Evolutionary conservation across 2,888 invertebrate genomes (phyloP).

Genomic region (Sminthurides aquaticus): DNA sequence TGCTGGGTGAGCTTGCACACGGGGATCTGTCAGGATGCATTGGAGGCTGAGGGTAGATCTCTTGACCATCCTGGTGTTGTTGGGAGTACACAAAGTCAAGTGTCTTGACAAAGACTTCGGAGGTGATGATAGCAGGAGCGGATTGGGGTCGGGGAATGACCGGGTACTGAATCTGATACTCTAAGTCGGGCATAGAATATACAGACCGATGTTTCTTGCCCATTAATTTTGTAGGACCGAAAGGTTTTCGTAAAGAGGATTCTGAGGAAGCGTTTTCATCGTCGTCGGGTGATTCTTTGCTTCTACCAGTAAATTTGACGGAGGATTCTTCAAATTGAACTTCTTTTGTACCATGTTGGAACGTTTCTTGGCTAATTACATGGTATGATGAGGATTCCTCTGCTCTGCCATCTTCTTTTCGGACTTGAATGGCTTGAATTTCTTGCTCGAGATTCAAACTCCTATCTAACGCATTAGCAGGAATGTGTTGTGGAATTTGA

Average conservation of each 20-base stretch:
- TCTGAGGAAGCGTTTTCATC: too few relatives aligned
- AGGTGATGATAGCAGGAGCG: conserved; percentile 42
- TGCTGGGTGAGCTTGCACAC: neutral
- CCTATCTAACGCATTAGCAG: conserved; percentile 39
- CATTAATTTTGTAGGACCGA: conserved; percentile 40
- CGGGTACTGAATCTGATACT: conserved; percentile 41
- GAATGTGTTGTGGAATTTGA: conserved; percentile 42
- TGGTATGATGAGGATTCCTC: neutral
- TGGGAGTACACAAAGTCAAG: conserved; percentile 38
- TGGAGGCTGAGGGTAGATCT: neutral
- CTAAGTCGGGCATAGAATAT: conserved; percentile 41
- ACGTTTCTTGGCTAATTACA: neutral
- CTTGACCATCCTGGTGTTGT: conserved; percentile 1
- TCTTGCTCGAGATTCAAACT: conserved; percentile 14
- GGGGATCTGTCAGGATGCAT: neutral
- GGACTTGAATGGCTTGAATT: neutral
- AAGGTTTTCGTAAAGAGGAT: conserved; percentile 23
- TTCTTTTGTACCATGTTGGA: neutral
- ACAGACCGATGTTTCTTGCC: conserved; percentile 33
- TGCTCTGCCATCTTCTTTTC: neutral
- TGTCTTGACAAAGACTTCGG: conserved; percentile 42
- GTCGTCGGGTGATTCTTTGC: neutral
- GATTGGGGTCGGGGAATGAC: conserved; percentile 39
- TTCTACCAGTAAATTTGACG: neutral
- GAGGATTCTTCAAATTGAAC: neutral